Conservation (phyloP, 2,888 invertebrate species). For the Cyclophora punctaria region DNA sequence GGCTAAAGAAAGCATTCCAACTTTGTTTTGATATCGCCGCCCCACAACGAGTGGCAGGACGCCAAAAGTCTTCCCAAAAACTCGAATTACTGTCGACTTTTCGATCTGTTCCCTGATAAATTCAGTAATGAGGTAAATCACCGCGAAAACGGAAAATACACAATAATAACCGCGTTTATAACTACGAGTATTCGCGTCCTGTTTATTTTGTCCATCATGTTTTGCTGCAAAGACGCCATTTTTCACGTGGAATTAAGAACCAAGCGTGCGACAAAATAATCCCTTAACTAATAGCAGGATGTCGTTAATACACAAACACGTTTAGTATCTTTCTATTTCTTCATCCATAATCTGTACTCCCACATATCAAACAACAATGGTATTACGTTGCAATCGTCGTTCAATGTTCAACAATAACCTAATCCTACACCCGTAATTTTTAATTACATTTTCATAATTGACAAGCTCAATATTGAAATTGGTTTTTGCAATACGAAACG, state of each 20-base stretch:
- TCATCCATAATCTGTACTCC: too few species aligned
- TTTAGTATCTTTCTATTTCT: slow-evolving; percentile 1
- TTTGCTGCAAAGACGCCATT: slow-evolving; percentile 30
- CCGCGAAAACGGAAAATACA: slow-evolving; percentile 31
- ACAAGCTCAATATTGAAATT: slow-evolving; percentile 31
- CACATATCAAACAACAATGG: background rate
- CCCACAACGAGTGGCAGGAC: slow-evolving; percentile 30
- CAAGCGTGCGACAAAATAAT: slow-evolving; percentile 26
- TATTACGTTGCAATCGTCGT: background rate
- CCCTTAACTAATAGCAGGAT: slow-evolving; percentile 34
- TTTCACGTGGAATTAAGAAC: slow-evolving; percentile 43
- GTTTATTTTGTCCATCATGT: slow-evolving; percentile 34
- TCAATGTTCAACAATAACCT: slow-evolving; percentile 17
- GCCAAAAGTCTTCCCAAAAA: slow-evolving; percentile 31
- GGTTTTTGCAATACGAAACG: slow-evolving; percentile 40
- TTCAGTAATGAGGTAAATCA: slow-evolving; percentile 41
- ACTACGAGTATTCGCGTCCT: slow-evolving; percentile 43
- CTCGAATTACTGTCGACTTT: slow-evolving; percentile 16
- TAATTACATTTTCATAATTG: slow-evolving; percentile 37
- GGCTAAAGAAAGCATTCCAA: slow-evolving; percentile 34
- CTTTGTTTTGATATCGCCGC: slow-evolving; percentile 36
- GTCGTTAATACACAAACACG: slow-evolving; percentile 17
- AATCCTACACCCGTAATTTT: slow-evolving; percentile 8
- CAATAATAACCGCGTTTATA: slow-evolving; percentile 42
- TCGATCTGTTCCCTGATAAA: slow-evolving; percentile 31